Conservation (phyloP, 1,140 invertebrate genomes). For the Mactra quadrangularis region DNA sequence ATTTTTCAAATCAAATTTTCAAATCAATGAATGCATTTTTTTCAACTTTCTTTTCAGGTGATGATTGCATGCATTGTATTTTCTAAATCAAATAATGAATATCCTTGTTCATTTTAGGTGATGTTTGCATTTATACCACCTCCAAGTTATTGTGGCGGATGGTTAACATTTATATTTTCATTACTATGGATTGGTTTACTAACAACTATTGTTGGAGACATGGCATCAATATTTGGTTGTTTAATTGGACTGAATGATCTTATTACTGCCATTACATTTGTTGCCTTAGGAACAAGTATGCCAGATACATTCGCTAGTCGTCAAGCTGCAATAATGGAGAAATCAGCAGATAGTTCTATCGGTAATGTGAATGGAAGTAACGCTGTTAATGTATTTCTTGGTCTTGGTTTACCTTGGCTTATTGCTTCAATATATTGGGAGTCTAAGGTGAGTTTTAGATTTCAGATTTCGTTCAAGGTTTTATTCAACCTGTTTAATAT, state of each 20-base stretch:
- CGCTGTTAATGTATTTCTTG: slow-evolving; percentile 88
- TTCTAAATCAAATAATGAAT: too few relatives aligned
- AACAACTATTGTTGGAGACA: slow-evolving; percentile 87
- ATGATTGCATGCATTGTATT: too few relatives aligned
- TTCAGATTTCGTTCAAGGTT: too few relatives aligned
- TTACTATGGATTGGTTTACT: slow-evolving; percentile 86
- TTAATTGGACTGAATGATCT: slow-evolving; percentile 86
- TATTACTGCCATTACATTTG: slow-evolving; percentile 87
- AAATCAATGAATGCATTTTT: too few relatives aligned
- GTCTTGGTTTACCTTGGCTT: slow-evolving; percentile 88
- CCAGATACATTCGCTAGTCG: slow-evolving; percentile 87
- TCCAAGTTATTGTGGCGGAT: slow-evolving; percentile 86
- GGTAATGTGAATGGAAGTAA: slow-evolving; percentile 86
- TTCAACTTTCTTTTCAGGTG: too few relatives aligned
- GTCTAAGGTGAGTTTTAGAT: slow-evolving; percentile 83
- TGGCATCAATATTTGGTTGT: slow-evolving; percentile 88
- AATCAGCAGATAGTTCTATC: slow-evolving; percentile 85
- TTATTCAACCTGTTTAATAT: too few relatives aligned
- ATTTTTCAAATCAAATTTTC: too few relatives aligned
- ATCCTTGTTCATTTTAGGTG: slow-evolving; percentile 84
- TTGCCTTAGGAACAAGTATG: slow-evolving; percentile 89
- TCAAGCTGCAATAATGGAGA: slow-evolving; percentile 83
- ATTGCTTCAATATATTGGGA: slow-evolving; percentile 87
- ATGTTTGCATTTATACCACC: slow-evolving; percentile 87
- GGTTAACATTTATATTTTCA: slow-evolving; percentile 87